phyloP scores from a whole-genome alignment of 2,888 invertebrate genomes.

The Heliconius charithonia region DNA sequence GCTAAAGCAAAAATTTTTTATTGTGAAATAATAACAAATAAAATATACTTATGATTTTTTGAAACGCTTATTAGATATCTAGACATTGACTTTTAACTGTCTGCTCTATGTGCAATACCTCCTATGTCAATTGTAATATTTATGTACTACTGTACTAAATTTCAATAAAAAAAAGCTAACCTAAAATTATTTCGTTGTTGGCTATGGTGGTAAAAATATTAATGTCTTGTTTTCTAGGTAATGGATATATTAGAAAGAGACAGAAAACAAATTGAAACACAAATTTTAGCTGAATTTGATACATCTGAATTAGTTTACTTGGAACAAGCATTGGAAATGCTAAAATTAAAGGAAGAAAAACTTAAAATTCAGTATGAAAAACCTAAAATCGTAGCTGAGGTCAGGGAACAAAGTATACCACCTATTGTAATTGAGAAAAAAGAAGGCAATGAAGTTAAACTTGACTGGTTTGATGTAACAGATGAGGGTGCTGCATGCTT shows the following conservation, averaged over 20 bases:
- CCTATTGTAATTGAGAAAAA: constrained; percentile 64
- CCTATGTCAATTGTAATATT: too few species aligned
- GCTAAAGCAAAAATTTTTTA: too few species aligned
- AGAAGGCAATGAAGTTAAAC: constrained; percentile 62
- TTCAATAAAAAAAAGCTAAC: too few species aligned
- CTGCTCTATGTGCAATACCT: too few species aligned
- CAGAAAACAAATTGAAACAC: constrained; percentile 85
- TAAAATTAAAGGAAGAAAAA: constrained; percentile 81
- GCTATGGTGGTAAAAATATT: background rate
- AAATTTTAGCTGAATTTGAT: constrained; percentile 87
- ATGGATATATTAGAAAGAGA: constrained; percentile 90
- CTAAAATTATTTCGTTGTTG: background rate
- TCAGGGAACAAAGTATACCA: constrained; percentile 50
- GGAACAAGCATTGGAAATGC: constrained; percentile 90
- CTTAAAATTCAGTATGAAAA: constrained; percentile 55
- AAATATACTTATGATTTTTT: too few species aligned
- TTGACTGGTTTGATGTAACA: constrained; percentile 75
- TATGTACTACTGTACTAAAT: too few species aligned
- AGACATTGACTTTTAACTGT: too few species aligned
- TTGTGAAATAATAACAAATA: too few species aligned
- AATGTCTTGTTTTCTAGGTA: constrained; percentile 72
- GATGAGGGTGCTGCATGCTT: constrained; percentile 72
- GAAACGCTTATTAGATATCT: too few species aligned
- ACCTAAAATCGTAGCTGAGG: constrained; percentile 44
- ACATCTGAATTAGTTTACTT: constrained; percentile 94